Evolutionary conservation across 2,113 vertebrate species (phyloP), one percentile per base, ranked within the genome.

Genomic region (Tichodroma muraria): DNA sequence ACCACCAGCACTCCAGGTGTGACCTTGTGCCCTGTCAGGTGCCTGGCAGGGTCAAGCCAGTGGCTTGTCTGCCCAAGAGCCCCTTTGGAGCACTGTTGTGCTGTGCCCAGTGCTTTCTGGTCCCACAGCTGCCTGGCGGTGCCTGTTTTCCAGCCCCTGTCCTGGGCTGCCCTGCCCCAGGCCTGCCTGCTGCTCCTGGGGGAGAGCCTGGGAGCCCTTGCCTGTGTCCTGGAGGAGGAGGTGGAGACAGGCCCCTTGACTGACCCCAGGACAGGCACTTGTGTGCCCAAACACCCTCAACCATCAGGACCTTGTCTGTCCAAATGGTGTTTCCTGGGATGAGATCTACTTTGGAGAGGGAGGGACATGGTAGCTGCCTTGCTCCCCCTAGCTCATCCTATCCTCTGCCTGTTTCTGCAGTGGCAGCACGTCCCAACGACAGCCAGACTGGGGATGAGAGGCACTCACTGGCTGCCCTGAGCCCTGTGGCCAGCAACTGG

Each of bases 361-460:
- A 68, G n/a, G 11, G 7, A 13, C 3, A 3, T 1, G 4, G 47
- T 22, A 27, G 13, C 47, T 78, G 18, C 27, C 31, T 20, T n/a
- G n/a, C 40, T 70, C 16, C 14, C 13, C 42, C 7, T 4, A 4
- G 6, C 37, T 42, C 28, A 11, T 60, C 27, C 54, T 38, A 40
- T 25, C 30, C 44, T 44, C n/a, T 12, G 5, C 20, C n/a, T 91
- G 6, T 78, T 61, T 59, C 79, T 0, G 0, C 94, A 97, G 97
- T 76, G 53, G 31, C 95, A 23, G 97, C 92, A 7, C 49, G 95
- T 1, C 21, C 90, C n/a, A 97, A 82, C 93, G 96, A 97, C 88
- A 95, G 77, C 69, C 96, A 97, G 88, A 72, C 97, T 56, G 97
- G 85, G 70, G 96, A 97, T 0, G 93, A 95, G 21, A 96, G 97